Evolutionary conservation across 2,797 vertebrate species (phyloP).

Genomic region (Champsocephalus esox): DNA sequence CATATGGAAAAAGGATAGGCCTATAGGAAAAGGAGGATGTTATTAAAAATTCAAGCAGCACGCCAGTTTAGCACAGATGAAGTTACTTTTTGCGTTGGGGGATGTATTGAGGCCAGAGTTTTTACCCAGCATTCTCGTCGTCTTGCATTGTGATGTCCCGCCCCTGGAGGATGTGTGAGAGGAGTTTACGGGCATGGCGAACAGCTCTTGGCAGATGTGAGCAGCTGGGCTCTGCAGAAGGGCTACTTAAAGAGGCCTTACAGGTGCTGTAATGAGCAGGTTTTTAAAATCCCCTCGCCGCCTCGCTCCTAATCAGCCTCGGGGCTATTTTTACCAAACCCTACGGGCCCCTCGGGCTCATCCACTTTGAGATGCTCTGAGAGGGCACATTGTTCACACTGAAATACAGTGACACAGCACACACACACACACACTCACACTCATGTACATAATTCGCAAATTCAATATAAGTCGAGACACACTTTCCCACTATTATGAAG

Average conservation of each 20-base stretch:
- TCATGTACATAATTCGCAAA: slow-evolving; percentile 35
- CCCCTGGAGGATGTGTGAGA: slow-evolving; percentile 74
- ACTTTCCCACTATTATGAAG: slow-evolving; percentile 37
- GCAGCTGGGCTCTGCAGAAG: slow-evolving; percentile 79
- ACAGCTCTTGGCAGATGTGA: slow-evolving; percentile 82
- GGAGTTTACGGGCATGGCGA: slow-evolving; percentile 67
- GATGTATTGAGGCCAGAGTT: slow-evolving; percentile 76
- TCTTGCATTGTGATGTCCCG: slow-evolving; percentile 70
- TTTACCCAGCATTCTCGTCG: slow-evolving; percentile 62
- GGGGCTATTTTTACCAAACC: slow-evolving; percentile 85
- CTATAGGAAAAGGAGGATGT: slow-evolving; percentile 47
- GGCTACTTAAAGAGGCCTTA: slow-evolving; percentile 81
- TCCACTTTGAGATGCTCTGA: slow-evolving; percentile 77
- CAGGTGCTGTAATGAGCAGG: slow-evolving; percentile 85
- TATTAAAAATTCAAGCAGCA: slow-evolving; percentile 59
- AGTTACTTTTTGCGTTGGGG: slow-evolving; percentile 55
- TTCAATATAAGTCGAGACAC: slow-evolving; percentile 37
- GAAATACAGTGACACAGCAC: slow-evolving; percentile 58
- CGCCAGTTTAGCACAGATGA: slow-evolving; percentile 53
- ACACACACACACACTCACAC: slow-evolving; percentile 41
- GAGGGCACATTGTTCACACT: slow-evolving; percentile 72
- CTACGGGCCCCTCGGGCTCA: slow-evolving; percentile 78
- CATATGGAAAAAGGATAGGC: slow-evolving; percentile 29
- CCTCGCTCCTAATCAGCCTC: slow-evolving; percentile 84
- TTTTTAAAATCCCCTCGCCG: slow-evolving; percentile 80